Evolutionary conservation across 2,888 invertebrate species (phyloP).

Genomic region (Drosophila subsilvestris): DNA sequence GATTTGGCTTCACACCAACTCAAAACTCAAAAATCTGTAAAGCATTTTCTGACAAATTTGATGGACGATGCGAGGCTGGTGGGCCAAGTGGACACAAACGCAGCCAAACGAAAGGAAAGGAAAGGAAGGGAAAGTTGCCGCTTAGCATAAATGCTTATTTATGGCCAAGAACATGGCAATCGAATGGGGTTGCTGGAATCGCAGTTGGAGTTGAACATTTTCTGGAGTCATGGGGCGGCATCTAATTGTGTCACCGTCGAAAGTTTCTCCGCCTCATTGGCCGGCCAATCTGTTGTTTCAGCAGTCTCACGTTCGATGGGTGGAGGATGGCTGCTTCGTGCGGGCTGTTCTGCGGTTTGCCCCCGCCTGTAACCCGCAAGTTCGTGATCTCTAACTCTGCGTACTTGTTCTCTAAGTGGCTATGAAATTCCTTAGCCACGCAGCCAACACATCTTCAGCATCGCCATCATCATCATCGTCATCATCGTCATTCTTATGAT

Average conservation of each 20-base stretch:
- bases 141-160: conserved; percentile 54
- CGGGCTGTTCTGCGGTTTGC: conserved; percentile 38
- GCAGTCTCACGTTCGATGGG: conserved; percentile 38
- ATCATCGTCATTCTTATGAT: neutral
- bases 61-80: conserved; percentile 55
- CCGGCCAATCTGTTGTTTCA: conserved; percentile 20
- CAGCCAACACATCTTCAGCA: conserved; percentile 47
- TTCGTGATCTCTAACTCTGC: conserved; percentile 72
- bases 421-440: conserved; percentile 74
- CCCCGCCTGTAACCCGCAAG: conserved; percentile 63
- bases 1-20: conserved; percentile 44
- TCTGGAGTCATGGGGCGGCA: conserved; percentile 39
- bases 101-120: conserved; percentile 19
- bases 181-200: neutral
- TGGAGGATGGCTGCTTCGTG: conserved; percentile 58
- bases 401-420: conserved; percentile 67
- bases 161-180: conserved; percentile 46
- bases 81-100: conserved; percentile 37
- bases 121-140: conserved; percentile 43
- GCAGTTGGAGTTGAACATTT: conserved; percentile 1
- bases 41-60: conserved; percentile 64
- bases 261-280: conserved; percentile 60
- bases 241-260: conserved; percentile 72
- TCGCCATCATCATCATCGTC: conserved; percentile 27
- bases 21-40: neutral